Evolutionary conservation across 2,888 invertebrate genomes (phyloP).

Genomic region (Aspidiotus rigidus): DNA sequence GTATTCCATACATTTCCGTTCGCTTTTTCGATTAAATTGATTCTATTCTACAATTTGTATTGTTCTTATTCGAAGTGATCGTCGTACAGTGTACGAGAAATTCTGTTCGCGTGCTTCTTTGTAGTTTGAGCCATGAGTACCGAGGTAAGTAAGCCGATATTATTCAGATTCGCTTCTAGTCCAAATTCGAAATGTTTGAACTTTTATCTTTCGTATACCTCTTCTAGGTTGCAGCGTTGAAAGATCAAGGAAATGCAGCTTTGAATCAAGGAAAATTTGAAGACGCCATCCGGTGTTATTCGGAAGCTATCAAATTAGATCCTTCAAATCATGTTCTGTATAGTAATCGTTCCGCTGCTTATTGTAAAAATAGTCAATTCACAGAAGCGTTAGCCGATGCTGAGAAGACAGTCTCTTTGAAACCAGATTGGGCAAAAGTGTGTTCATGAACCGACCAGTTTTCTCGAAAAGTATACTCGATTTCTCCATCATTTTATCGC

Average conservation of each 20-base stretch:
- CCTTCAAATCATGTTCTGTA: slow-evolving; percentile 75
- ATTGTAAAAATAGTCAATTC: slow-evolving; percentile 69
- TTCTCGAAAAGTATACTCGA: not conserved
- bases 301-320: slow-evolving; percentile 72
- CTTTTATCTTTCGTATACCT: not conserved
- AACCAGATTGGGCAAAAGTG: slow-evolving; percentile 72
- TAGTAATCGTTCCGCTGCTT: slow-evolving; percentile 86
- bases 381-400: slow-evolving; percentile 72
- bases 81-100: too few species aligned
- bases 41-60: too few species aligned
- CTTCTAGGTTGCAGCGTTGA: slow-evolving; percentile 64
- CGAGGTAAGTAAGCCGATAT: too few species aligned
- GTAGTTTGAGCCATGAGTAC: too few species aligned
- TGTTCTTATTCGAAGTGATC: too few species aligned
- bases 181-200: too few species aligned
- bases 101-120: too few species aligned
- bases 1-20: too few species aligned
- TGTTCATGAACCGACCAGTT: not conserved
- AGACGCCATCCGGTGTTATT: slow-evolving; percentile 69
- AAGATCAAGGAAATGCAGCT: slow-evolving; percentile 79
- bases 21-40: too few species aligned
- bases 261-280: slow-evolving; percentile 65
- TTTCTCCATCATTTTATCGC: not conserved
- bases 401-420: slow-evolving; percentile 66
- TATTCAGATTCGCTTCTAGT: too few species aligned